Evolutionary conservation across 2,888 invertebrate genomes (phyloP), one percentile per base, ranked within the genome.

Genomic region (Cephus pygmeus): DNA sequence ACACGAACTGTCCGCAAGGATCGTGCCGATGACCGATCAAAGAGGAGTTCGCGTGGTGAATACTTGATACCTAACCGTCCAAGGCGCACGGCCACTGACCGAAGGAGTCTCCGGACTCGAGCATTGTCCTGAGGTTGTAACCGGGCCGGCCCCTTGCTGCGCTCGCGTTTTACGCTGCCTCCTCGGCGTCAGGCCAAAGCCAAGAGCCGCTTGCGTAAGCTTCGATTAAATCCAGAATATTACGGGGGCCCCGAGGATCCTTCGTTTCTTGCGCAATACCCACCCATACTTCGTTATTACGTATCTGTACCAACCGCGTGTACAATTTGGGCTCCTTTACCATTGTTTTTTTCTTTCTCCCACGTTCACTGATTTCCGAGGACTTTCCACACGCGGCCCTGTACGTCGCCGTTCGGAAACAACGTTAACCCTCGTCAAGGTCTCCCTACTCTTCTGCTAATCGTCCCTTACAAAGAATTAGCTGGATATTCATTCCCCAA

Each of bases 21-120:
- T 90, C 90, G 89, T 89, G 89, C 89, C 90, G 90, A 89, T 90
- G 90, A 90, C 90, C 90, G 89, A 90, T 90, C 90, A 88, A 88
- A 90, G 85, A 87, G 85, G 85, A 86, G 85, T 86, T 88, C 85
- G 88, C 86, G 87, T 84, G 85, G 86, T 88, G 90, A 90, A 91
- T 91, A 89, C 89, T 81, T 82, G 90, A 91, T 89, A 88, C 86
- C 87, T 88, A 90, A 90, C 89, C 89, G 89, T 90, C 85, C 87
- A 83, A 85, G 83, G 82, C 83, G 82, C 85, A 85, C 87, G 89
- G 89, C 87, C 89, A 88, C 86, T 89, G 90, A 89, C 89, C 90
- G 88, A 80, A 77, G 80, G 79, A 76, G 79, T 81, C 56, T 34
- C 81, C 80, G 76, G 77, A 76, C 82, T 83, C 86, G 86, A 86